phyloP scores from a whole-genome alignment of 2,888 invertebrate species.

The Meganola albula region DNA sequence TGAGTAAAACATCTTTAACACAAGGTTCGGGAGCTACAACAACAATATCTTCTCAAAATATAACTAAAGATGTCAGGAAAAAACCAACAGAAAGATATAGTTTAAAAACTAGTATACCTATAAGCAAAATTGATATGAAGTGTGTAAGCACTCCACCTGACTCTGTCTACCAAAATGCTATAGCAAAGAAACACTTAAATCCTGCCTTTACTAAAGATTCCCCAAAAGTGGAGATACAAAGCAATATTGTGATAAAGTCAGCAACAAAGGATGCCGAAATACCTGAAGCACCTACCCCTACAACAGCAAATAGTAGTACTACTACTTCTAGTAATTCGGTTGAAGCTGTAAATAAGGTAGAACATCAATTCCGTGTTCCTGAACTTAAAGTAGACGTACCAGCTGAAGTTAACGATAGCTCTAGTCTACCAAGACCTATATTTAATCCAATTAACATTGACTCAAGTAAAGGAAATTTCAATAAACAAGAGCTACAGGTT shows the following conservation, averaged over 20 bases:
- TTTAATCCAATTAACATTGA: slow-evolving; percentile 52
- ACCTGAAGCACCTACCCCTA: slow-evolving; percentile 23
- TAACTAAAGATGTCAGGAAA: slow-evolving; percentile 47
- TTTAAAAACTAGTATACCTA: slow-evolving; percentile 70
- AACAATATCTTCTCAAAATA: slow-evolving; percentile 28
- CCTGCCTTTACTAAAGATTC: slow-evolving; percentile 33
- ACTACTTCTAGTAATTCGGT: slow-evolving; percentile 56
- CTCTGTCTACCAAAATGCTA: slow-evolving; percentile 27
- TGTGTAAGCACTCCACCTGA: slow-evolving; percentile 49
- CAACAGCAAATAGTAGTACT: slow-evolving; percentile 36
- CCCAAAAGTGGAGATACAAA: slow-evolving; percentile 61
- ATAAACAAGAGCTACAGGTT: slow-evolving; percentile 45
- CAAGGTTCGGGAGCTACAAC: slow-evolving; percentile 55
- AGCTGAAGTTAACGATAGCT: slow-evolving; percentile 36
- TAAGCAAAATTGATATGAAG: slow-evolving; percentile 69
- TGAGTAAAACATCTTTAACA: slow-evolving; percentile 51
- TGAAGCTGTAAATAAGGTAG: slow-evolving; percentile 55
- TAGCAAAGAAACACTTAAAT: slow-evolving; percentile 33
- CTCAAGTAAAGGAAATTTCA: slow-evolving; percentile 41
- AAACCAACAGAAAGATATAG: slow-evolving; percentile 59
- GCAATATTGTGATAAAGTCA: slow-evolving; percentile 61
- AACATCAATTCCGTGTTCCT: slow-evolving; percentile 45
- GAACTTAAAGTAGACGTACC: slow-evolving; percentile 41
- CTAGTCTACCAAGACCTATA: slow-evolving; percentile 31
- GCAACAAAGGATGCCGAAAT: slow-evolving; percentile 45